phyloP scores from a whole-genome alignment of 23 tunicate genomes.

The Halocynthia roretzi region DNA sequence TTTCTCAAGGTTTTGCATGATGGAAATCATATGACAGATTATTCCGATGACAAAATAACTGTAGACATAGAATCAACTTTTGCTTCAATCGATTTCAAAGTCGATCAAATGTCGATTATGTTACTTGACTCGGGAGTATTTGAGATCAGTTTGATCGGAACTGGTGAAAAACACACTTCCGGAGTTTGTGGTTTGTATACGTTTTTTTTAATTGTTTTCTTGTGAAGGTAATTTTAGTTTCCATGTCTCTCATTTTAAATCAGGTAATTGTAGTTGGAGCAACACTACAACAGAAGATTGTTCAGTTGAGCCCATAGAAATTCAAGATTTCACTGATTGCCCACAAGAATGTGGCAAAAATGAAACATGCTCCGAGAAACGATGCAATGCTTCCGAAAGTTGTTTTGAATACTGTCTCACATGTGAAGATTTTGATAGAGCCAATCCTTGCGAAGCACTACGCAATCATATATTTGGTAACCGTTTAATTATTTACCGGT shows the following conservation, averaged over 20 bases:
- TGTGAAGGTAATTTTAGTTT: too few relatives aligned
- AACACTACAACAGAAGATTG: conserved; percentile 10
- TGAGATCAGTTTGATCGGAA: too few relatives aligned
- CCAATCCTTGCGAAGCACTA: conserved; percentile 31
- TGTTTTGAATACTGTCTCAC: conserved; percentile 23
- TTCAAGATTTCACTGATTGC: conserved; percentile 19
- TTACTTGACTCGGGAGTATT: too few relatives aligned
- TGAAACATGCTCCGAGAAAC: conserved; percentile 33
- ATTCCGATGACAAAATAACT: too few relatives aligned
- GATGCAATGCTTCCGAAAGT: conserved; percentile 11
- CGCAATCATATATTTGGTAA: conserved; percentile 24
- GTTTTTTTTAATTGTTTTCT: too few relatives aligned
- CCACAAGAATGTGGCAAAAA: conserved; percentile 18
- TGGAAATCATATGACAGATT: too few relatives aligned
- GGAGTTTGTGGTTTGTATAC: too few relatives aligned
- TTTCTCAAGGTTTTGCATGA: too few relatives aligned
- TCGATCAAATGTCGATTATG: too few relatives aligned
- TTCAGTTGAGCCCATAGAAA: conserved; percentile 3
- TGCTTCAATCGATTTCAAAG: too few relatives aligned
- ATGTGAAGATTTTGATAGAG: conserved; percentile 18
- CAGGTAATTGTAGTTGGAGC: conserved; percentile 15
- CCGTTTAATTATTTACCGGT: not conserved
- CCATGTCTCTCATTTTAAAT: not conserved
- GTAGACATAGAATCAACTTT: too few relatives aligned
- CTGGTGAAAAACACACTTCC: too few relatives aligned